These are phyloP conservation scores for Machimus atricapillus DNA, from an alignment of 2,888 invertebrate genomes.

Conservation along the genomic window DNA sequence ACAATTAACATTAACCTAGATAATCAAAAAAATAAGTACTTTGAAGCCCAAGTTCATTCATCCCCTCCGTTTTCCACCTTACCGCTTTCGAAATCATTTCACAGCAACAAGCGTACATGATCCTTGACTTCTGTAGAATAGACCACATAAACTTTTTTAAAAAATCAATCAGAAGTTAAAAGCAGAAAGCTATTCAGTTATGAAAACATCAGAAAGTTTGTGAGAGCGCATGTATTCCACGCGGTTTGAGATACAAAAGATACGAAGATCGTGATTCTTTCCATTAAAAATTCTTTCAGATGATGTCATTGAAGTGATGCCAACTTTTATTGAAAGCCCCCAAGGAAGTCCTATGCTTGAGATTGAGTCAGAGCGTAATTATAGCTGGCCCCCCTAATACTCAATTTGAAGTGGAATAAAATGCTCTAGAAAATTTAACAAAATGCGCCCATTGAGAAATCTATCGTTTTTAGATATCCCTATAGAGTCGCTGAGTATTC, in stretches of 20 bases:
- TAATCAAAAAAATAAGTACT: background rate
- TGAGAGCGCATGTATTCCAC: background rate
- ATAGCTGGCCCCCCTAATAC: background rate
- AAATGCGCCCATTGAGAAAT: slow-evolving; percentile 2
- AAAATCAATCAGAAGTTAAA: background rate
- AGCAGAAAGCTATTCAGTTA: background rate
- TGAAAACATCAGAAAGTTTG: background rate
- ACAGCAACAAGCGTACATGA: background rate
- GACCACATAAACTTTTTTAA: background rate
- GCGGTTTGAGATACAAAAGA: background rate
- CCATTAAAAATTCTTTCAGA: background rate
- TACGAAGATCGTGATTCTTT: background rate
- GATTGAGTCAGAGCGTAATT: background rate
- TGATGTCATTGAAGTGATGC: background rate
- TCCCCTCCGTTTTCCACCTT: background rate
- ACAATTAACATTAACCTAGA: too few species aligned
- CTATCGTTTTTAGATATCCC: slow-evolving; percentile 16
- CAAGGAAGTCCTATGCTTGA: background rate
- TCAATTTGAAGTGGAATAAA: slow-evolving; percentile 6
- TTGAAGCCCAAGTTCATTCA: background rate
- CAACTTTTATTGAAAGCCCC: slow-evolving; percentile 2
- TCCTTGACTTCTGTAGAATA: background rate
- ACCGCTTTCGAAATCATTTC: background rate
- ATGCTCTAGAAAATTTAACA: background rate
- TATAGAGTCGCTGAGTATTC: background rate